Base-by-base conservation (phyloP, 2,888 invertebrate species). In the Seira ritae region DNA sequence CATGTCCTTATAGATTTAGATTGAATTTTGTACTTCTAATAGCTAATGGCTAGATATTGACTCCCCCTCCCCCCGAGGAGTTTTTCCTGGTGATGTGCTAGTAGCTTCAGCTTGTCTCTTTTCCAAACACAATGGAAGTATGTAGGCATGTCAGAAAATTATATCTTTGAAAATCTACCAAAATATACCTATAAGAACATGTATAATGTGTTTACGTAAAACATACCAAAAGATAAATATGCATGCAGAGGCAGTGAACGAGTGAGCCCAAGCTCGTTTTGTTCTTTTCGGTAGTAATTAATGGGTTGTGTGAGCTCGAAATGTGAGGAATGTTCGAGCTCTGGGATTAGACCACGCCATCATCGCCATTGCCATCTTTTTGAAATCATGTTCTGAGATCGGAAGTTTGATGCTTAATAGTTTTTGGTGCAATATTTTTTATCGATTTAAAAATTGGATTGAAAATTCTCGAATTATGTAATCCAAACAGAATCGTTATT, bases 1-100 rank as follows among this genome's bases (percentile, higher is more conserved):
- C 42, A 69, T 67, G 65, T 80, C 65, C 80, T 80, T 81, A 81
- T 70, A 81, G 75, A 81, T 81, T 81, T 81, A 76, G 76, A 75
- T 75, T 74, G 75, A 71, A 71, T 81, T 80, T 81, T 81, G 81
- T 81, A 81, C 76, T 81, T 75, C 70, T 81, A 81, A 81, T 81
- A 71, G 81, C 75, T 81, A 81, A 76, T 81, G 76, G 70, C 66
- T 76, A 75, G 81, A 76, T 81, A 81, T 81, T 81, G 81, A 81
- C 81, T 81, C 70, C 81, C 81, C 81, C 81, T 76, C 75, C 75
- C 70, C 66, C 70, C n/a, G 31, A 81, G 71, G 65, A 19, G 15
- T 69, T 70, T 70, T 19, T 69, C 37, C 69, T 42, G 19, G 42
- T 12, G 17, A 69, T 17, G 69, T 42, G 66, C n/a, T 10, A 42